A percentile compares a stretch with the other conserved stretches of the same genome.
These are phyloP conservation scores for Tolmerus cingulatus DNA, from an alignment of 2,888 invertebrate species.

Conservation along the genomic window DNA sequence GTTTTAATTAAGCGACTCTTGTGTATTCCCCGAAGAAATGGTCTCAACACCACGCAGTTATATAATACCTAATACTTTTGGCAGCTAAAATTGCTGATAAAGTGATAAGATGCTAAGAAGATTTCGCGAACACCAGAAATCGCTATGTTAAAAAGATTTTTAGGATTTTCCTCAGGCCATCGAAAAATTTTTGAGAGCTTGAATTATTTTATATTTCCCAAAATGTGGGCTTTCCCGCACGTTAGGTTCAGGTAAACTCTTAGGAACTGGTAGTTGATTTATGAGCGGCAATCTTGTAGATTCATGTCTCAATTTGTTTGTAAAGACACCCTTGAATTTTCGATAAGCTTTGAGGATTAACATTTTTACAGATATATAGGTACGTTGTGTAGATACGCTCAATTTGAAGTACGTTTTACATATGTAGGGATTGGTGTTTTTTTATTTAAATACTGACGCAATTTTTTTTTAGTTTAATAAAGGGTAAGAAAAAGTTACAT, in stretches of 20 bases:
- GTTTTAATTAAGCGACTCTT: neutral
- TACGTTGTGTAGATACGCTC: neutral
- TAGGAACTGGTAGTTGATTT: neutral
- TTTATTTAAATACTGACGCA: neutral
- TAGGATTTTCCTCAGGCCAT: neutral
- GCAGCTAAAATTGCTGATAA: neutral
- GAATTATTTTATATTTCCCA: neutral
- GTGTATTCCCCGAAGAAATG: neutral
- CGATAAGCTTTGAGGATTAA: neutral
- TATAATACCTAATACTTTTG: neutral
- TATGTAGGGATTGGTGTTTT: neutral
- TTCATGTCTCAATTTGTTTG: neutral
- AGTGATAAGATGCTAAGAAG: neutral
- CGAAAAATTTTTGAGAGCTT: neutral
- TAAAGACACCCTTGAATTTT: neutral
- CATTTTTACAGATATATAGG: neutral
- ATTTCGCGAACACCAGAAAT: neutral
- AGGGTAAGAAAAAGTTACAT: neutral
- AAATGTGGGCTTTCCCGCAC: neutral
- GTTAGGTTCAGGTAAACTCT: neutral
- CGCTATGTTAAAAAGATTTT: neutral
- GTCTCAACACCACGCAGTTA: neutral
- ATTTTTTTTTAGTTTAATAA: neutral
- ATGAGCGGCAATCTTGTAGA: neutral
- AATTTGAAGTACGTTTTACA: neutral